These are phyloP conservation scores for Meda fulgida DNA, from an alignment of 2,797 vertebrate species.

Conservation along the genomic window DNA sequence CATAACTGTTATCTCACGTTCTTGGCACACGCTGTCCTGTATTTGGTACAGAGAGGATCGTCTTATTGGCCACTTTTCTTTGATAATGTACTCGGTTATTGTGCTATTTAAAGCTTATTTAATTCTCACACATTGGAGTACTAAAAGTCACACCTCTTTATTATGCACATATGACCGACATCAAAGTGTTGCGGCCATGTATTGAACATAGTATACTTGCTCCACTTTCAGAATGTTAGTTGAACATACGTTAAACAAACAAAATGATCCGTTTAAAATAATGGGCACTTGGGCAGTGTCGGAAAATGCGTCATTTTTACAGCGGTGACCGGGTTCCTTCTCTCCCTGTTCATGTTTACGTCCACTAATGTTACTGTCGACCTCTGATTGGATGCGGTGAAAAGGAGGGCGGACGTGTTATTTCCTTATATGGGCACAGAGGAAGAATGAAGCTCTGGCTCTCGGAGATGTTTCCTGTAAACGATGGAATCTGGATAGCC, in stretches of 20 bases:
- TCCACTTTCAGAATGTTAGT: background rate
- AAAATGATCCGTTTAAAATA: background rate
- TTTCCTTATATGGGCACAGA: slow-evolving; percentile 78
- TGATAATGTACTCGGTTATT: no score
- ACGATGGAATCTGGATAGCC: slow-evolving; percentile 71
- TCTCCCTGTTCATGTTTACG: slow-evolving; percentile 80
- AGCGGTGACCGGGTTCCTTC: slow-evolving; percentile 55
- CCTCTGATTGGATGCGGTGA: slow-evolving; percentile 73
- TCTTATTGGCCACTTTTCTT: background rate
- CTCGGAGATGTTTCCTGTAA: slow-evolving; percentile 72
- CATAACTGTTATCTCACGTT: slow-evolving; percentile 20
- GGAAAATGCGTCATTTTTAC: slow-evolving; percentile 44
- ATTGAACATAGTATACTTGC: background rate
- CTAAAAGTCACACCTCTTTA: slow-evolving; percentile 27
- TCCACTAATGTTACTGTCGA: slow-evolving; percentile 68
- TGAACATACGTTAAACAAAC: background rate
- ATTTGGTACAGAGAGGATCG: background rate
- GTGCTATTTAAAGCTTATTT: background rate
- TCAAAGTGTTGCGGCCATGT: background rate
- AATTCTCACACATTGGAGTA: background rate
- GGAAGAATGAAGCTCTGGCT: slow-evolving; percentile 68
- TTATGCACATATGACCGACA: background rate
- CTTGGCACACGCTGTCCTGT: background rate
- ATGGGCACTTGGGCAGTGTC: no score
- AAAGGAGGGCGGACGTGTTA: slow-evolving; percentile 72